A percentile compares a stretch with the other conserved stretches of the same genome.
Conservation (phyloP, 2,797 vertebrate genomes). For the Lophotriccus pileatus region DNA sequence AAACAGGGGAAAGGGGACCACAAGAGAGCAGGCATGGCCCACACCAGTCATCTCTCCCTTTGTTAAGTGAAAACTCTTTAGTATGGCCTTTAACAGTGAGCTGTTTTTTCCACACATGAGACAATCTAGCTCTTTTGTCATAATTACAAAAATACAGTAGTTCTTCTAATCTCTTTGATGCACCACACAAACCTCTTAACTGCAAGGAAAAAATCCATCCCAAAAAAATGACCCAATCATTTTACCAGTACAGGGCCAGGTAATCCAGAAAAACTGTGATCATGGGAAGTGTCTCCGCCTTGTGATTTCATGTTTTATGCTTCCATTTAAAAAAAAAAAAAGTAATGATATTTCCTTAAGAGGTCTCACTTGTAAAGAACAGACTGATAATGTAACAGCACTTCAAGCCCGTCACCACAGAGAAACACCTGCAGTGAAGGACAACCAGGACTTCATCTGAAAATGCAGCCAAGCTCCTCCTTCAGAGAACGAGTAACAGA, state of each 20-base stretch:
- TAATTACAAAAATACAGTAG: not conserved
- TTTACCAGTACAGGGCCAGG: not conserved
- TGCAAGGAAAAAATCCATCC: not conserved
- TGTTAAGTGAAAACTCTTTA: not conserved
- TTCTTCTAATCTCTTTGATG: not conserved
- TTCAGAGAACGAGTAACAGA: not conserved
- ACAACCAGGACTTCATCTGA: not conserved
- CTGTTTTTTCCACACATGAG: not conserved
- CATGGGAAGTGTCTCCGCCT: not conserved
- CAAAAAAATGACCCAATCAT: not conserved
- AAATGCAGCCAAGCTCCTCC: not conserved
- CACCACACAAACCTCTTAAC: too few species aligned
- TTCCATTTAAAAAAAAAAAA: not conserved
- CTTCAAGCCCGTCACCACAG: not conserved
- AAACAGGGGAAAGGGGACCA: not conserved
- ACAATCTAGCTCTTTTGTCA: not conserved
- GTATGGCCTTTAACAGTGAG: not conserved
- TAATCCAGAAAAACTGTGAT: not conserved
- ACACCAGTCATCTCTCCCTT: not conserved
- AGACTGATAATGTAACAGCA: not conserved
- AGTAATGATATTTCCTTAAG: not conserved
- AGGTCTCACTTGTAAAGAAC: not conserved
- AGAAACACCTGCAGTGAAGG: not conserved
- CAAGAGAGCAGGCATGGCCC: not conserved
- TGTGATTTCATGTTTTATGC: not conserved